A percentile compares a stretch with the other conserved stretches of the same genome.
These are phyloP conservation scores for Rhysida immarginata DNA, from an alignment of 1,140 invertebrate species.

Conservation along the genomic window DNA sequence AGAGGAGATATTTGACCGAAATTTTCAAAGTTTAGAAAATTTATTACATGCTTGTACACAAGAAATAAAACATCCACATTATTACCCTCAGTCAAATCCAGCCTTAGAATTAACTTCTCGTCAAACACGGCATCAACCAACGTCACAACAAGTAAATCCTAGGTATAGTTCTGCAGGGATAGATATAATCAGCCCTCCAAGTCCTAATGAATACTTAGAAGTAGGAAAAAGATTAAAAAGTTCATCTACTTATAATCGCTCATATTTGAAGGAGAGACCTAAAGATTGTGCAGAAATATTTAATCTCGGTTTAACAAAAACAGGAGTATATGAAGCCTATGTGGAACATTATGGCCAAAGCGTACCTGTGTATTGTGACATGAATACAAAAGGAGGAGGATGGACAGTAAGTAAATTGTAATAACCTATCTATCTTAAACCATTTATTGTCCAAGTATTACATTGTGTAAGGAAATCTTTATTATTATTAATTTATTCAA, in stretches of 20 bases:
- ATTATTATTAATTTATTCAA: too few relatives aligned
- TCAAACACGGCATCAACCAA: not conserved
- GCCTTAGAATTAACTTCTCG: not conserved
- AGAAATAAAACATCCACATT: not conserved
- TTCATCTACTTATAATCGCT: not conserved
- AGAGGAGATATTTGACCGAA: not conserved
- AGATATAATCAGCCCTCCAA: not conserved
- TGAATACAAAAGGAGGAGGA: conserved; percentile 25
- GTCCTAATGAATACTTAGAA: not conserved
- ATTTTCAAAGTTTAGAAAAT: not conserved
- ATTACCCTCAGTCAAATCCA: not conserved
- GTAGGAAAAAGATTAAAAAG: not conserved
- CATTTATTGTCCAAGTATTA: too few relatives aligned
- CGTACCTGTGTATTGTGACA: conserved; percentile 26
- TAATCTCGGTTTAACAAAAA: not conserved
- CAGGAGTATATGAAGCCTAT: conserved; percentile 1
- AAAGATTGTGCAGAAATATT: not conserved
- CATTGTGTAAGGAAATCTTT: too few relatives aligned
- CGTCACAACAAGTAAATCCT: too few relatives aligned
- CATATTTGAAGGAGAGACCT: not conserved
- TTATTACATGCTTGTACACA: not conserved
- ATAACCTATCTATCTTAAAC: too few relatives aligned
- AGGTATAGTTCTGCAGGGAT: not conserved
- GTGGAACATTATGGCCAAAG: not conserved
- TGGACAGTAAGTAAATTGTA: conserved; percentile 34